Evolutionary conservation across 2,888 invertebrate genomes (phyloP).

Genomic region (Scaptomyza polygonia): DNA sequence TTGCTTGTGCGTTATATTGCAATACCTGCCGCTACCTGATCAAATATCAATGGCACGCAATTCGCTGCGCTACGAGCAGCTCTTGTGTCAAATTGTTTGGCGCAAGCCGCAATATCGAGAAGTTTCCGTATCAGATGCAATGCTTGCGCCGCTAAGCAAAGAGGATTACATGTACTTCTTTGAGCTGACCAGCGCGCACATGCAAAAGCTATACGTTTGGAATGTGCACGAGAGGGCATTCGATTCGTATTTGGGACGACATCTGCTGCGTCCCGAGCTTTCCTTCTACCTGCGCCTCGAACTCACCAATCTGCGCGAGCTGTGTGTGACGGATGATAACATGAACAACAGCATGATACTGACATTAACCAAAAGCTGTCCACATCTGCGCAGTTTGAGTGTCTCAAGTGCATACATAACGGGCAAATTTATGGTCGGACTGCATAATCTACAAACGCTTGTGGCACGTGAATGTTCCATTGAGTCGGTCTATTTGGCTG

Average conservation of each 20-base stretch:
- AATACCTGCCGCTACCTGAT: conserved; percentile 55
- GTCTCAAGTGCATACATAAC: conserved; percentile 67
- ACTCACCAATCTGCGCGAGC: conserved; percentile 52
- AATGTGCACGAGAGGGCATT: conserved; percentile 66
- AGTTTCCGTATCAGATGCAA: conserved; percentile 58
- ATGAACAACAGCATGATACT: conserved; percentile 69
- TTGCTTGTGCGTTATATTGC: conserved; percentile 59
- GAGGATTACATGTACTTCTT: conserved; percentile 66
- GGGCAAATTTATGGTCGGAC: conserved; percentile 51
- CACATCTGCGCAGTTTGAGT: conserved; percentile 50
- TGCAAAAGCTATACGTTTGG: conserved; percentile 70
- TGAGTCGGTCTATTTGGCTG: conserved; percentile 42
- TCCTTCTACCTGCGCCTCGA: conserved; percentile 59
- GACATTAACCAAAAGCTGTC: conserved; percentile 56
- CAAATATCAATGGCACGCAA: conserved; percentile 65
- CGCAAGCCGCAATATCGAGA: conserved; percentile 61
- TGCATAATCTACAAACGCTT: conserved; percentile 49
- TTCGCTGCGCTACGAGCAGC: conserved; percentile 50
- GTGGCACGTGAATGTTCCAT: conserved; percentile 67
- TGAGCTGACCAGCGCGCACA: conserved; percentile 54
- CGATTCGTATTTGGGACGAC: conserved; percentile 60
- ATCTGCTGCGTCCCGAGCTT: conserved; percentile 58
- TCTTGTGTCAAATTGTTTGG: conserved; percentile 59
- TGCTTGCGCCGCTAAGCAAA: conserved; percentile 54
- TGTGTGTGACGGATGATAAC: conserved; percentile 58